A percentile compares a stretch with the other conserved stretches of the same genome.
These are phyloP conservation scores for Nephotettix cincticeps DNA, from an alignment of 1,140 invertebrate genomes.

Conservation along the genomic window DNA sequence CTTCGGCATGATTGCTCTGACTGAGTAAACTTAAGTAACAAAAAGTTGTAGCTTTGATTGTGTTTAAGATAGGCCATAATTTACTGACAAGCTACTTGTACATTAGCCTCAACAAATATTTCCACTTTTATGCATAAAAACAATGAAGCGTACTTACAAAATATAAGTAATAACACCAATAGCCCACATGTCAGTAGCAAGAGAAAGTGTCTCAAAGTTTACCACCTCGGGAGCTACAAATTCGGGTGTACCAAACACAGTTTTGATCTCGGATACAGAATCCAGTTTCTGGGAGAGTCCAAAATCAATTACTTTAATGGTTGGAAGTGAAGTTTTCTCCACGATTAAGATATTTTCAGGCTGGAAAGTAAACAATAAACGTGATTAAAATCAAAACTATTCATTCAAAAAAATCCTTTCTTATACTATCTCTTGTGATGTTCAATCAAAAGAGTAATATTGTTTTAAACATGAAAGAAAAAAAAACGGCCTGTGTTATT, in stretches of 20 bases:
- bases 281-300: constrained; percentile 88
- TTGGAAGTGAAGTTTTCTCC: constrained; percentile 57
- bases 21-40: no score
- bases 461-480: neutral
- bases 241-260: constrained; percentile 90
- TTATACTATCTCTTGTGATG: neutral
- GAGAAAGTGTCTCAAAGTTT: constrained; percentile 87
- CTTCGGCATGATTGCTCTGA: no score
- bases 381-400: neutral
- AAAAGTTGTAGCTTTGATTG: no score
- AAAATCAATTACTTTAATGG: constrained; percentile 90
- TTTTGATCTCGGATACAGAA: constrained; percentile 83
- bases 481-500: no score
- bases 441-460: constrained; percentile 24
- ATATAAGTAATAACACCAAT: constrained; percentile 91
- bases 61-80: no score
- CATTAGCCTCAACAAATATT: no score
- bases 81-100: no score
- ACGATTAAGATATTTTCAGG: constrained; percentile 90
- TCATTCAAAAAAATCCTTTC: neutral
- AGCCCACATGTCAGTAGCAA: constrained; percentile 93
- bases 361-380: constrained; percentile 56
- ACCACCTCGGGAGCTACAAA: constrained; percentile 92
- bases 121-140: no score
- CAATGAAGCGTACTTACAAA: constrained; percentile 56